These are phyloP conservation scores for Leptodactylus fallax DNA, from an alignment of 2,797 vertebrate species.

Conservation along the genomic window DNA sequence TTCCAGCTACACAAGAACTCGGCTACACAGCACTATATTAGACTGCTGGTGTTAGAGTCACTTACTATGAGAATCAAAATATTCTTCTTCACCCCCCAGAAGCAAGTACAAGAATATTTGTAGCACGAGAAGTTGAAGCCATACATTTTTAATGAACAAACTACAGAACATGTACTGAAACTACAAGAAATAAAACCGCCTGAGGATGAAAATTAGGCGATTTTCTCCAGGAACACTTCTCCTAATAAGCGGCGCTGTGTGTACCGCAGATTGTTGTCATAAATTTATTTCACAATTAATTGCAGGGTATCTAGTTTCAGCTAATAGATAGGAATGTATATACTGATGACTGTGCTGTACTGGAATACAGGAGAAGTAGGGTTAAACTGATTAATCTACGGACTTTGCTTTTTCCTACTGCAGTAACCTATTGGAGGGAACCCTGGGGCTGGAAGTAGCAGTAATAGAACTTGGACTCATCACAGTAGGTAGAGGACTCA, in stretches of 20 bases:
- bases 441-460: too few relatives aligned
- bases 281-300: not conserved
- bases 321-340: not conserved
- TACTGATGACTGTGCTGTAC: not conserved
- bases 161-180: constrained; percentile 13
- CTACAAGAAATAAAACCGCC: constrained; percentile 18
- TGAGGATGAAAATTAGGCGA: constrained; percentile 12
- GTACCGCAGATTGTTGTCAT: not conserved
- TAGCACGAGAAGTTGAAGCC: constrained; percentile 17
- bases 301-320: not conserved
- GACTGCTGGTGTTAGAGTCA: not conserved
- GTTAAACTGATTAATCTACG: too few relatives aligned
- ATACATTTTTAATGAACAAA: constrained; percentile 41
- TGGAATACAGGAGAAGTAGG: not conserved
- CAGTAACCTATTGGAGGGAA: too few relatives aligned
- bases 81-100: constrained; percentile 13
- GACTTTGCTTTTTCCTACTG: too few relatives aligned
- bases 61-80: constrained; percentile 29
- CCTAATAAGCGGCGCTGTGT: constrained; percentile 17
- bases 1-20: not conserved
- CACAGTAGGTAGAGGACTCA: too few relatives aligned
- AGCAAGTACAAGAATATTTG: constrained; percentile 24
- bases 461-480: too few relatives aligned
- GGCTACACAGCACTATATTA: not conserved
- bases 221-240: constrained; percentile 16